A percentile compares a stretch with the other conserved stretches of the same genome.
phyloP scores from a whole-genome alignment of 1,140 invertebrate genomes.

The Penaeus chinensis region DNA sequence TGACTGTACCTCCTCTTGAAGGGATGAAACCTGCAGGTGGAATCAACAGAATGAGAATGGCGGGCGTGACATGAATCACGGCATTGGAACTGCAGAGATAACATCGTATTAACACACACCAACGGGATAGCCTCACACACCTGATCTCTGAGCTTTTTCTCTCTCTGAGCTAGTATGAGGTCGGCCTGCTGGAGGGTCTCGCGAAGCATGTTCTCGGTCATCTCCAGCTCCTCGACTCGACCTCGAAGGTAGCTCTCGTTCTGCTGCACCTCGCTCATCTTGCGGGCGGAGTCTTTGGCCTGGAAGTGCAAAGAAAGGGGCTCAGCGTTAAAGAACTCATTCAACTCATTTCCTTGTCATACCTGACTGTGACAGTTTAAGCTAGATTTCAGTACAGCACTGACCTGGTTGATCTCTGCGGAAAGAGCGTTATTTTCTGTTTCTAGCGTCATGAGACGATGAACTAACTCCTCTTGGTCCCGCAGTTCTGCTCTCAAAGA shows the following conservation, averaged over 20 bases:
- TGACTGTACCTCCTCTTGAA: slow-evolving; percentile 56
- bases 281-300: slow-evolving; percentile 62
- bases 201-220: slow-evolving; percentile 64
- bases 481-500: slow-evolving; percentile 65
- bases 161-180: slow-evolving; percentile 58
- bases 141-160: slow-evolving; percentile 61
- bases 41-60: background rate
- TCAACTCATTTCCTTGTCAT: too few relatives aligned
- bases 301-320: slow-evolving; percentile 19
- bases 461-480: slow-evolving; percentile 68
- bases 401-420: slow-evolving; percentile 64
- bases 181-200: slow-evolving; percentile 64
- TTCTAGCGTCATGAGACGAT: slow-evolving; percentile 65
- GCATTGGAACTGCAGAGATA: background rate
- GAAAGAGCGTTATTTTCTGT: slow-evolving; percentile 66
- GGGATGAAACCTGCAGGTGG: slow-evolving; percentile 44
- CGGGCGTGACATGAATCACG: too few relatives aligned
- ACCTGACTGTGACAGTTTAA: too few relatives aligned
- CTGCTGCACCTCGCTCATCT: slow-evolving; percentile 65
- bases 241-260: slow-evolving; percentile 65
- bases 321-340: too few relatives aligned
- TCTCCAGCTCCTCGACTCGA: slow-evolving; percentile 67
- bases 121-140: slow-evolving; percentile 1
- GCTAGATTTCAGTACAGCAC: background rate
- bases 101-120: background rate